Base-by-base conservation (phyloP, 2,888 invertebrate genomes). In the Callyntrura guangdongensis region DNA sequence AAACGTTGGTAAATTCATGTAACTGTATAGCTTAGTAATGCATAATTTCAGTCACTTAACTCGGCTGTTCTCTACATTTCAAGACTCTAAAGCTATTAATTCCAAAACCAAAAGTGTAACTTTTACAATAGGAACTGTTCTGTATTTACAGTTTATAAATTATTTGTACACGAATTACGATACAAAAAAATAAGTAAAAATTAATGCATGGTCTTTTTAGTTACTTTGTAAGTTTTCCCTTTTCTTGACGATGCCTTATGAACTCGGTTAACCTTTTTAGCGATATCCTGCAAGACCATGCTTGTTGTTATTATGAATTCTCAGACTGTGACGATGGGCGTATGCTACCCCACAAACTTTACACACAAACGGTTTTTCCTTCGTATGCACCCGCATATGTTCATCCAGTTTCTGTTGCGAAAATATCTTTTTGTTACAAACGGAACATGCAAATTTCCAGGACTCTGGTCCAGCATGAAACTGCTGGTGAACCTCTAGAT, bases 281-380 rank as follows among this genome's bases (percentile, higher is more conserved):
- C 9, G 11, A 61, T 6, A 61, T 61, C 61, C 17, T 61, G 22
- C 61, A 59, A n/a, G 8, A 17, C 61, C 61, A 11, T 67, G 67
- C n/a, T 67, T 67, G 14, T 14, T 27, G 27, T 67, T 67, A 0
- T 27, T 27, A 27, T 67, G 67, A 67, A 27, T 67, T 14, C 67
- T 67, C 67, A 67, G 12, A 36, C 27, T 67, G n/a, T 67, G 67
- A 27, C 67, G 67, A 67, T 67, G 67, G 27, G 67, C 67, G 12
- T 67, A 67, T 6, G 11, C 1, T 0, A 14, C 67, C 6, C 67
- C 67, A 27, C 67, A 67, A 0, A 67, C 36, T 12, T 36, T 11
- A 67, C 67, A 67, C 3, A 67, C 36, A 14, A 36, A 67, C 2
- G 67, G 67, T 6, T 67, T 67, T 12, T 67, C 67, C n/a, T 67